A percentile compares a stretch with the other conserved stretches of the same genome.
These are phyloP conservation scores for Ypsolopha scabrella DNA, from an alignment of 2,888 invertebrate genomes.

Conservation along the genomic window DNA sequence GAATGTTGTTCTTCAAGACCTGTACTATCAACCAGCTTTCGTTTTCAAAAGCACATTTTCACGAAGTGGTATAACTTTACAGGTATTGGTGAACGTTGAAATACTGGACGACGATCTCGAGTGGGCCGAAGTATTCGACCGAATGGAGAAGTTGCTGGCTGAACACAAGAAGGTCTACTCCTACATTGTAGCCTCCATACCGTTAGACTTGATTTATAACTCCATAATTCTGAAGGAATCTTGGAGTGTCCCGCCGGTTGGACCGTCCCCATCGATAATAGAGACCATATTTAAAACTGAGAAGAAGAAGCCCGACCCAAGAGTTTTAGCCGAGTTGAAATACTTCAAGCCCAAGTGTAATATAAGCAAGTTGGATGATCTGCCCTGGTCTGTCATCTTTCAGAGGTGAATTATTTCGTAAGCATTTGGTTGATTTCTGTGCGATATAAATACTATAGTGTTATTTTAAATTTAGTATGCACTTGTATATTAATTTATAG, in stretches of 20 bases:
- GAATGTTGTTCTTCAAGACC: too few species aligned
- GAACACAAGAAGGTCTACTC: slow-evolving; percentile 36
- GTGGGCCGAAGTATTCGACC: slow-evolving; percentile 34
- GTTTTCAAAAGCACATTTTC: too few species aligned
- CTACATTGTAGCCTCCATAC: slow-evolving; percentile 40
- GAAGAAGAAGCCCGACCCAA: neutral
- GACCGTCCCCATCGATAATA: neutral
- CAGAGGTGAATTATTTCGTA: slow-evolving; percentile 19
- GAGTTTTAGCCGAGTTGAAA: slow-evolving; percentile 13
- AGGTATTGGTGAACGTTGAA: slow-evolving; percentile 54
- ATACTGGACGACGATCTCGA: slow-evolving; percentile 30
- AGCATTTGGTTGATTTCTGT: too few species aligned
- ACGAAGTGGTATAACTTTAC: slow-evolving; percentile 1
- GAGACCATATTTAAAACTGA: neutral
- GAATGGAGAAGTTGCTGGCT: slow-evolving; percentile 36
- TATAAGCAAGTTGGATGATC: slow-evolving; percentile 33
- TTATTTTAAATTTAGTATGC: too few species aligned
- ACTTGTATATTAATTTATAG: too few species aligned
- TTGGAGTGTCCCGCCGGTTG: slow-evolving; percentile 13
- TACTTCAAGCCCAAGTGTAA: slow-evolving; percentile 34
- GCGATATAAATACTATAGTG: too few species aligned
- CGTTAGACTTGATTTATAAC: slow-evolving; percentile 51
- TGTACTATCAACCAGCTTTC: too few species aligned
- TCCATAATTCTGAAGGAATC: slow-evolving; percentile 25
- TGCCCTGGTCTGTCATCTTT: slow-evolving; percentile 60